Percentiles rank a stretch among this genome's conserved stretches.
Conservation (phyloP, 2,113 vertebrate species). For the Calyptomena viridis region DNA sequence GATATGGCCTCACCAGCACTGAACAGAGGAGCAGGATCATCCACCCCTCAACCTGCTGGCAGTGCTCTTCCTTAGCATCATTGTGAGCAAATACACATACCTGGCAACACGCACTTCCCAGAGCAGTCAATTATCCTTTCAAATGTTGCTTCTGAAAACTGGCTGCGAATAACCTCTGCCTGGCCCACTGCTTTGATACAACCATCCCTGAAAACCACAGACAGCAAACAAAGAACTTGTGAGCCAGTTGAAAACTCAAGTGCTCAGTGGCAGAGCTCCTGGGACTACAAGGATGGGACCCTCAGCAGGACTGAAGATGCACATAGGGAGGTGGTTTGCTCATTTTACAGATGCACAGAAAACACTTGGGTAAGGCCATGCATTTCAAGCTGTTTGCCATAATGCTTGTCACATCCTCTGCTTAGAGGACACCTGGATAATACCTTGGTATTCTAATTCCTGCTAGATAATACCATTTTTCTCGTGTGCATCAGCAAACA, state of each 20-base stretch:
- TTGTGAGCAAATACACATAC: conserved; percentile 49
- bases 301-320: not conserved
- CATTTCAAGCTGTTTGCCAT: not conserved
- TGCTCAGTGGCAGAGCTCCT: not conserved
- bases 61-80: not conserved
- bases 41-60: not conserved
- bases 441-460: not conserved
- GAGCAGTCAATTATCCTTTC: conserved; percentile 88
- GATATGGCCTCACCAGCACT: not conserved
- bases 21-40: not conserved
- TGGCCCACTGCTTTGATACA: conserved; percentile 85
- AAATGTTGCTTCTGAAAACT: conserved; percentile 80
- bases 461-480: not conserved
- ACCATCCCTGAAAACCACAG: conserved; percentile 80
- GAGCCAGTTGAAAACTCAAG: not conserved
- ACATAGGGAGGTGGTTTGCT: not conserved
- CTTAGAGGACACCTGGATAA: not conserved
- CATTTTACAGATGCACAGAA: not conserved
- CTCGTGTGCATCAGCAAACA: not conserved
- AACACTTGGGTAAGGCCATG: not conserved
- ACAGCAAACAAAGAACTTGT: fast-evolving
- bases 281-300: not conserved
- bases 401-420: not conserved
- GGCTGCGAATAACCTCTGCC: conserved; percentile 73
- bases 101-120: conserved; percentile 91